Evolutionary conservation across 2,888 invertebrate species (phyloP).

Genomic region (Erebia aethiops): DNA sequence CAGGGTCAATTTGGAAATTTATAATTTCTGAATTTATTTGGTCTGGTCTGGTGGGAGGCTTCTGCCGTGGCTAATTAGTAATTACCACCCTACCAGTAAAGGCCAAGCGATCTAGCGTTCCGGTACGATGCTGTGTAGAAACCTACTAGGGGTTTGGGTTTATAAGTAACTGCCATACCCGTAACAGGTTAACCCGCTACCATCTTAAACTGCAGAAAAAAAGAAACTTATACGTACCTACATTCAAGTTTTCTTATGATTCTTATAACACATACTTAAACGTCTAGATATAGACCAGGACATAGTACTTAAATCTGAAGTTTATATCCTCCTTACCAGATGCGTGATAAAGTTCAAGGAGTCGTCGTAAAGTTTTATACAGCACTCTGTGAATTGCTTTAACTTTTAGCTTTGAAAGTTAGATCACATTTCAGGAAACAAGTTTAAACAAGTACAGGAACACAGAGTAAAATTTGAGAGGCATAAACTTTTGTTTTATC

Average conservation of each 20-base stretch:
- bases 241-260: not conserved
- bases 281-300: not conserved
- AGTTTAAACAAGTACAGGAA: not conserved
- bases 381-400: constrained; percentile 13
- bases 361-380: constrained; percentile 11
- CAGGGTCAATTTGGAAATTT: no score
- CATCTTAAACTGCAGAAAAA: no score
- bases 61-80: no score
- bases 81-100: no score
- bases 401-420: constrained; percentile 14
- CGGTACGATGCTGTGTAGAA: no score
- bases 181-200: no score
- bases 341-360: constrained; percentile 14
- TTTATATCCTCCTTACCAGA: constrained; percentile 8
- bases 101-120: no score
- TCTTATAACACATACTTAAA: not conserved
- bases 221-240: not conserved
- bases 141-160: no score
- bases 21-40: no score
- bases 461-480: not conserved
- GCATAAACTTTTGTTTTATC: not conserved
- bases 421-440: constrained; percentile 9
- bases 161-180: no score
- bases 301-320: not conserved
- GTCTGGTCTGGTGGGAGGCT: no score